phyloP scores from a whole-genome alignment of 1,140 invertebrate genomes.

The Parasteatoda tepidariorum region DNA sequence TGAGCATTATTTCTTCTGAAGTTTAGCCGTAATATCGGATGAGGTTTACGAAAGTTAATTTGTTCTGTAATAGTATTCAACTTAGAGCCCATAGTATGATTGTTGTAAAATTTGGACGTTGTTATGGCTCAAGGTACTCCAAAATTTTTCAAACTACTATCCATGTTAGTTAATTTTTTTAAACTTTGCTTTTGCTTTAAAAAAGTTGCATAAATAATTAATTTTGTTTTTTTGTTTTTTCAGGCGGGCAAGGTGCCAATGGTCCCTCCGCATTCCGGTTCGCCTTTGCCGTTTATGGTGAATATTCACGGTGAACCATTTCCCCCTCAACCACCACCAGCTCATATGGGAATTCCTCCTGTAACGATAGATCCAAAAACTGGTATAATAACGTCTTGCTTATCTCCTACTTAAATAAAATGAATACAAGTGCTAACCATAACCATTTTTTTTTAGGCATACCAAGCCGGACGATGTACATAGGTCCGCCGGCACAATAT shows the following conservation, averaged over 20 bases:
- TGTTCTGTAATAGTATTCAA: too few relatives aligned
- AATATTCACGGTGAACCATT: conserved; percentile 87
- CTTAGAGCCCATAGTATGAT: too few relatives aligned
- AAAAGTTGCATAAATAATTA: not conserved
- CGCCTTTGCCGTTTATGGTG: conserved; percentile 81
- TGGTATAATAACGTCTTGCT: conserved; percentile 66
- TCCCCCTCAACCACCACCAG: conserved; percentile 90
- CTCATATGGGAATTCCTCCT: conserved; percentile 96
- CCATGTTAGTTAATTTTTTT: too few relatives aligned
- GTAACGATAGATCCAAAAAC: conserved; percentile 79
- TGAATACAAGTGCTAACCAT: too few relatives aligned
- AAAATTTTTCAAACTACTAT: too few relatives aligned
- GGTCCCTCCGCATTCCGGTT: conserved; percentile 72
- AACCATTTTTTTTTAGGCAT: conserved; percentile 73
- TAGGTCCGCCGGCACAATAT: conserved; percentile 83
- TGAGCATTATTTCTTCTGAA: too few relatives aligned
- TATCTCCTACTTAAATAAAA: not conserved
- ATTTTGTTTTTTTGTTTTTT: conserved; percentile 11
- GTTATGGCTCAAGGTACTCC: too few relatives aligned
- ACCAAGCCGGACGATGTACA: conserved; percentile 90
- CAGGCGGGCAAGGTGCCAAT: conserved; percentile 55
- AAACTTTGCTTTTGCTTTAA: too few relatives aligned
- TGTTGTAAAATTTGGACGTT: too few relatives aligned
- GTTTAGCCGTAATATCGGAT: too few relatives aligned
- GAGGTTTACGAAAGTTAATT: too few relatives aligned